Conservation (phyloP, 2,888 invertebrate species). For the Pollenia griseotomentosa region DNA sequence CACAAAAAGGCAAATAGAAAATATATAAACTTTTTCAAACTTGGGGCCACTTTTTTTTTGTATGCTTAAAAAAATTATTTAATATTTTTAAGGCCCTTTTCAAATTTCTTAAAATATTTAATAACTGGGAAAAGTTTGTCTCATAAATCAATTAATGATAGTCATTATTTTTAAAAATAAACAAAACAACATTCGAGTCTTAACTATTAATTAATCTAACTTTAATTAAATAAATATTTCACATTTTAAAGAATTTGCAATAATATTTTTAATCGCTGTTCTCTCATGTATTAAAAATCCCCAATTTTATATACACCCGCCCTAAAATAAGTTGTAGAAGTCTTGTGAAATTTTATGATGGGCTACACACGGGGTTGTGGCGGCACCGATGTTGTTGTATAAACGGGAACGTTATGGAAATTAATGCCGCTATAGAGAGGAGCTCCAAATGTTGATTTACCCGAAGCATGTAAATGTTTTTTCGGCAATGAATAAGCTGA, state of each 20-base stretch:
- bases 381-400: conserved; percentile 76
- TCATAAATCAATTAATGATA: conserved; percentile 11
- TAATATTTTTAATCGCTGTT: not conserved
- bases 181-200: conserved; percentile 74
- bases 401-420: conserved; percentile 83
- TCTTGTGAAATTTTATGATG: conserved; percentile 21
- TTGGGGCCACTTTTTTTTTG: not conserved
- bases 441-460: conserved; percentile 77
- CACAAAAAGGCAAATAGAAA: conserved; percentile 61
- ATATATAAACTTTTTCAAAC: not conserved
- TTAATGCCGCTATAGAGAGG: conserved; percentile 83
- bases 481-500: conserved; percentile 79
- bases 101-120: not conserved
- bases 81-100: not conserved
- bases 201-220: conserved; percentile 16
- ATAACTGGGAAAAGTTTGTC: conserved; percentile 55
- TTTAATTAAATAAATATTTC: conserved; percentile 16
- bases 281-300: conserved; percentile 45
- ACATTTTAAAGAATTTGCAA: conserved; percentile 29
- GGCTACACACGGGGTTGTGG: conserved; percentile 82
- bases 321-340: conserved; percentile 52
- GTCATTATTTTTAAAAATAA: conserved; percentile 22
- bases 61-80: not conserved
- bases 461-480: conserved; percentile 78
- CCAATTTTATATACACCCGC: conserved; percentile 74